Base-by-base conservation (phyloP, 2,797 vertebrate species). In the Intellagama lesueurii region DNA sequence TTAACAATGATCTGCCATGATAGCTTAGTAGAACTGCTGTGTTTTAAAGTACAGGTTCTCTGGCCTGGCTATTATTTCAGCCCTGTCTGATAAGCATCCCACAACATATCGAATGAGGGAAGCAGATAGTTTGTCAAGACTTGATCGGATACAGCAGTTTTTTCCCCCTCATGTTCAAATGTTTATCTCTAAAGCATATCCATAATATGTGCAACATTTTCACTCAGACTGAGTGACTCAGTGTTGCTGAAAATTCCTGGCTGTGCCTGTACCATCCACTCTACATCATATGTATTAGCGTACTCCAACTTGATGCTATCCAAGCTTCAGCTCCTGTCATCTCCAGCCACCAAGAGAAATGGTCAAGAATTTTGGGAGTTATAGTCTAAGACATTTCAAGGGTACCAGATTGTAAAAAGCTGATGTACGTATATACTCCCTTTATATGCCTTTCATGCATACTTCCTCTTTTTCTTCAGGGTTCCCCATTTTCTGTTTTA, bases 21-120 rank as follows among this genome's bases (percentile, higher is more conserved):
- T 49, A 49, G 76, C 3, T 28, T 47, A 32, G 14, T 8, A 56
- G 49, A 81, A 60, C 6, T 7, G 1, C 8, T 14, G 22, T 81
- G 6, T 56, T 82, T 82, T 40, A 60, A 83, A 32, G n/a, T 24
- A 83, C 16, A 30, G 14, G 19, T 30, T 70, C 26, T n/a, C 40
- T n/a, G 40, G 66, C 66, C 22, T 78, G 49, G 79, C 66, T 81
- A 86, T 87, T 90, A 77, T 9, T 32, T 70, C 28, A 68, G 4
- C 35, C 14, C 26, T 68, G 24, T 12, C 32, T 47, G 12, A 44
- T 9, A 70, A 12, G 24, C 12, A 70, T n/a, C 35, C 28, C 7
- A 69, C 11, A 17, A 40, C 64, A 44, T 68, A 44, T 14, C 5
- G 24, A 66, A 14, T 66, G 64, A 14, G 24, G 64, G 64, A 66